Evolutionary conservation across 2,888 invertebrate genomes (phyloP), one percentile per base, ranked within the genome.

Genomic region (Andricus quercusramuli): DNA sequence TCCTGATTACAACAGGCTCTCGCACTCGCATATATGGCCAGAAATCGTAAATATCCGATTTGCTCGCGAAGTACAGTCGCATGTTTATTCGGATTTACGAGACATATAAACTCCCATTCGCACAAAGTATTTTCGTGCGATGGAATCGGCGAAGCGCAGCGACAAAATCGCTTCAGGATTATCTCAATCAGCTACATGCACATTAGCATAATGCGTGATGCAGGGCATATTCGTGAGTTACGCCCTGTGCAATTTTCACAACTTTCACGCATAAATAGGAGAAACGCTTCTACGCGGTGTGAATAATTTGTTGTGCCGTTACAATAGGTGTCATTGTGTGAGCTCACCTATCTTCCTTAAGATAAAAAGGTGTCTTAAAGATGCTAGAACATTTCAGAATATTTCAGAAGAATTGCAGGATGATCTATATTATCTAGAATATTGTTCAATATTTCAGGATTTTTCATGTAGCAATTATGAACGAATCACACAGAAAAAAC

Each of bases 61-160:
- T 74, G 17, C 70, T 44, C 70, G 74, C 32, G 32, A 74, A 74
- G 74, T 74, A 74, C 56, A 74, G 32, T 74, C 74, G 32, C 74
- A 51, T 74, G 74, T 74, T 74, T 74, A 56, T 74, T 74, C n/a
- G 74, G 74, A 74, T 74, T 74, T 74, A 74, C 74, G 74, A 74
- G 56, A 59, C 56, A 56, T 47, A 68, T 74, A 74, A 51, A 51
- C 56, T 56, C 32, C 32, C 47, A 74, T 74, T 74, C 56, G 51
- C 74, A 74, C 74, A 51, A 74, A 74, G 74, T 74, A 74, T 74
- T 74, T 56, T 56, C 74, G 74, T 56, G n/a, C 56, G 74, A 56
- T 74, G 32, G 51, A 6, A 3, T 56, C 56, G 25, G 17, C 74
- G 56, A 68, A 47, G 47, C 47, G 25, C 25, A 68, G 44, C 47